Evolutionary conservation across 64 coral and sea anemone species (phyloP).

Genomic region (Montipora cactus): DNA sequence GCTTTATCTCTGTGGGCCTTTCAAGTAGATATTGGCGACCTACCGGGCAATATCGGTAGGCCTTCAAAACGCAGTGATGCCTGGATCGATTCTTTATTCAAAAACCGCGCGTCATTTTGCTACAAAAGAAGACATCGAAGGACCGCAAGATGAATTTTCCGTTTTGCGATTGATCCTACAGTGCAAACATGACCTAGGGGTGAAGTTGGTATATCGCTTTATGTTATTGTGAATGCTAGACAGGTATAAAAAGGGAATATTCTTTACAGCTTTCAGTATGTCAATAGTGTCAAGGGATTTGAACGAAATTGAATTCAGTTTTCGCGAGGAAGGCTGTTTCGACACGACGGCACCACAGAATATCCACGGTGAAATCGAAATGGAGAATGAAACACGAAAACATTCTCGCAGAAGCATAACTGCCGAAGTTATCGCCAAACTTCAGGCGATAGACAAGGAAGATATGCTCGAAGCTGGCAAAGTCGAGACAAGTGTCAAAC

Average conservation of each 20-base stretch:
- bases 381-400: not conserved
- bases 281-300: conserved; percentile 44
- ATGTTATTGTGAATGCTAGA: not conserved
- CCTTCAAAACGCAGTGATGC: not conserved
- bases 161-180: not conserved
- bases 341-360: not conserved
- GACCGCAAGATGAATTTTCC: not conserved
- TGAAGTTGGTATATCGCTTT: conserved; percentile 39
- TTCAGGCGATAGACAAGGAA: conserved; percentile 57
- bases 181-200: conserved; percentile 21
- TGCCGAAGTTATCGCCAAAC: conserved; percentile 38
- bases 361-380: not conserved
- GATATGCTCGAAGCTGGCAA: not conserved
- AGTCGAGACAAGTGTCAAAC: conserved; percentile 4
- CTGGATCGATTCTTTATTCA: not conserved
- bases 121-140: not conserved
- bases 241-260: not conserved
- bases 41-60: conserved; percentile 3
- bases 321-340: conserved; percentile 9
- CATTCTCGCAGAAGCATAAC: conserved; percentile 13
- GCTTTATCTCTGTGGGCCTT: conserved; percentile 6
- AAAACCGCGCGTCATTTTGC: not conserved
- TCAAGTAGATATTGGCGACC: not conserved
- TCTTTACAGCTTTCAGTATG: not conserved
- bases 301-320: conserved; percentile 66